phyloP scores from a whole-genome alignment of 1,140 invertebrate species.

The Drosophila watanabei region DNA sequence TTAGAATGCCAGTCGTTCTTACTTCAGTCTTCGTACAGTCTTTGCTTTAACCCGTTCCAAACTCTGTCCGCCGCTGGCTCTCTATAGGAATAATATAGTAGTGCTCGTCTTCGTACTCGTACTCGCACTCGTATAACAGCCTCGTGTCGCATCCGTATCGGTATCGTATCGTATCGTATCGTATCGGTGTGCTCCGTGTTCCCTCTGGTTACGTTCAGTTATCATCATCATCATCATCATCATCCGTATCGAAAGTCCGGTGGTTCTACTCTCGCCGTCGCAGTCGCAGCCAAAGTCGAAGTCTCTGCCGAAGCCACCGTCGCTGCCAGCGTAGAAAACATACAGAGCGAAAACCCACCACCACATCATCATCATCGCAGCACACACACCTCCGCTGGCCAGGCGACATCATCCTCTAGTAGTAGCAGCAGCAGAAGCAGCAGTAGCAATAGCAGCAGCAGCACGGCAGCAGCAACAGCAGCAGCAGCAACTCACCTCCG shows the following conservation, averaged over 20 bases:
- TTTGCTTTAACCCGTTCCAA: conserved; percentile 86
- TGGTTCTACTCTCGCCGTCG: conserved; percentile 16
- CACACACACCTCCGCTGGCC: conserved; percentile 30
- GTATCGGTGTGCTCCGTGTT: conserved; percentile 34
- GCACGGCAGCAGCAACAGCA: conserved; percentile 38
- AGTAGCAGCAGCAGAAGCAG: conserved; percentile 36
- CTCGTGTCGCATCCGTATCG: conserved; percentile 23
- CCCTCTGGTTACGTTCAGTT: conserved; percentile 33
- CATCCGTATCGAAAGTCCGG: conserved; percentile 42
- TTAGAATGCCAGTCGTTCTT: conserved; percentile 85
- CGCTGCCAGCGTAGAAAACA: conserved; percentile 58
- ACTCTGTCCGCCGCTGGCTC: conserved; percentile 85
- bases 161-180: conserved; percentile 24
- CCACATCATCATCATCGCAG: conserved; percentile 51
- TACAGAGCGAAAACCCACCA: conserved; percentile 53
- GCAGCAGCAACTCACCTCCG: conserved; percentile 64
- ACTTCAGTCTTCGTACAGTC: conserved; percentile 86
- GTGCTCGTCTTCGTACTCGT: conserved; percentile 24
- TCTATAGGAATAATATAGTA: conserved; percentile 64
- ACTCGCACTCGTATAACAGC: conserved; percentile 52
- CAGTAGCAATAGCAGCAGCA: conserved; percentile 36
- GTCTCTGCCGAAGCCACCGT: conserved; percentile 48
- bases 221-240: conserved; percentile 40
- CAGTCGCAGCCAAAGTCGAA: conserved; percentile 26
- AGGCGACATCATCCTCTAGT: conserved; percentile 34